Conservation (phyloP, 2,888 invertebrate species). For the Pammene fasciana region DNA sequence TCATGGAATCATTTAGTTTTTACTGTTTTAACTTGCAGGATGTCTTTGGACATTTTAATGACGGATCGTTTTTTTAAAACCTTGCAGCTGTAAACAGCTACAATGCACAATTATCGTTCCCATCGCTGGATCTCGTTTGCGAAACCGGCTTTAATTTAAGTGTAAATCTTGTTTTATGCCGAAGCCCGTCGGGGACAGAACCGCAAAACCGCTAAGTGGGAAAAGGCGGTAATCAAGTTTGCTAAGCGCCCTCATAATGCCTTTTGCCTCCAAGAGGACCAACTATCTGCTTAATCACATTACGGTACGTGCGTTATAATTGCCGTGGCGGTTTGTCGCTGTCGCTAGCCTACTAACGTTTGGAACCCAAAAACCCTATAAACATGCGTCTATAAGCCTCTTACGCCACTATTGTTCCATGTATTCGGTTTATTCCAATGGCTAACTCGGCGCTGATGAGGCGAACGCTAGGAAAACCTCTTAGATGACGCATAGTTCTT, state of each 20-base stretch:
- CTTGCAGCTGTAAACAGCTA: conserved; percentile 10
- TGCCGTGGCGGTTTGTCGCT: conserved; percentile 29
- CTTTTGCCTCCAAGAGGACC: neutral
- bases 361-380: conserved; percentile 1
- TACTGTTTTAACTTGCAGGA: neutral
- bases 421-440: neutral
- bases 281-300: conserved; percentile 40
- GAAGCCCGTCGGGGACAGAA: conserved; percentile 25
- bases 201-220: conserved; percentile 16
- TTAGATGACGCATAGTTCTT: neutral
- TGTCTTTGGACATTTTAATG: neutral
- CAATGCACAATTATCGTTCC: conserved; percentile 31
- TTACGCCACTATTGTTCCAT: neutral
- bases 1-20: neutral
- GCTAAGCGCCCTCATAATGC: conserved; percentile 14
- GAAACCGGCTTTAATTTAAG: conserved; percentile 35
- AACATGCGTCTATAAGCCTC: neutral
- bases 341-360: conserved; percentile 6
- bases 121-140: conserved; percentile 25
- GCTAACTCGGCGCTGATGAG: neutral
- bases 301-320: conserved; percentile 40
- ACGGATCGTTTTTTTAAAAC: neutral
- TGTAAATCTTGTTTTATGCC: conserved; percentile 34
- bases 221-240: conserved; percentile 1
- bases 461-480: neutral